Evolutionary conservation across 2,113 vertebrate genomes (phyloP), one percentile per base, ranked within the genome.

Genomic region (Thymallus thymallus): DNA sequence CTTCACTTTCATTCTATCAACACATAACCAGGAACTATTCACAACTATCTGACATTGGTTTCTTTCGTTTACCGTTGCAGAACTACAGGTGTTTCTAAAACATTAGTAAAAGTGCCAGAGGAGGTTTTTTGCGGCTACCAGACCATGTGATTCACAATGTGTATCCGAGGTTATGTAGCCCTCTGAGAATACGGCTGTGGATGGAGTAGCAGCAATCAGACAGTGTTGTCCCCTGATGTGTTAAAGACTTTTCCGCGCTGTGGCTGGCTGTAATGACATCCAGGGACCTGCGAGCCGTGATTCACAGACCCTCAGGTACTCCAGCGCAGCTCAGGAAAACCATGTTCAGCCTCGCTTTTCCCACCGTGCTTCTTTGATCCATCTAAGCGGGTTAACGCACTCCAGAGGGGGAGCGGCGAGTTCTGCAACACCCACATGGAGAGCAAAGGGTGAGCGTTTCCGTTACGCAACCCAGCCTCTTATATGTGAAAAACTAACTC

Each of bases 371-470:
- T 83, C 87, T 88, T 84, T 92, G 90, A 92, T 91, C 90, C 79
- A 83, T 87, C 85, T 92, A 90, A 91, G 90, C 86, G 85, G 90
- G 90, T 92, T 86, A 84, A 80, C 77, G 68, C 85, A 86, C 86
- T 91, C 88, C 76, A 77, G 86, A 88, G 86, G 9, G 80, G 68
- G 83, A 70, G 83, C 88, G 29, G 66, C 4, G 20, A 68, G 66
- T n/a, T 22, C 66, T 20, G 7, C 22, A 13, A 92, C 92, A 91
- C 93, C 92, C 92, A 93, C 93, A 89, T 88, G 82, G 79, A 90
- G 90, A 91, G 91, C 91, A 91, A 90, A 87, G 88, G 91, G 89
- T 89, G 85, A 92, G 81, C 71, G 72, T 90, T 85, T 84, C 81
- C 48, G 89, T 92, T 93, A 91, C 79, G 91, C 91, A 92, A 91